Evolutionary conservation across 2,888 invertebrate species (phyloP).

Genomic region (Apantesis nais): DNA sequence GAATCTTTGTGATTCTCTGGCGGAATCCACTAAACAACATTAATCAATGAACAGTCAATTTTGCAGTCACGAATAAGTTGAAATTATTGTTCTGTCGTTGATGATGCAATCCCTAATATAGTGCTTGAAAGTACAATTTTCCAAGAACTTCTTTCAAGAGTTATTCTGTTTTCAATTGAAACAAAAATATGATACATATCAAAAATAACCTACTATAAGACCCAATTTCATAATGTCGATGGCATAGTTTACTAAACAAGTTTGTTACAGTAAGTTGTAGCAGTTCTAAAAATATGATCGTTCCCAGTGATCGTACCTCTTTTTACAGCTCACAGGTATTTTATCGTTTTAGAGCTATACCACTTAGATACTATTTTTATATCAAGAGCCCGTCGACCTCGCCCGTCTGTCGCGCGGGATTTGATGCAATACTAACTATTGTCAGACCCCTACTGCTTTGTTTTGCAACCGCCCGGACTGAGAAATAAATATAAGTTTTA

Average conservation of each 20-base stretch:
- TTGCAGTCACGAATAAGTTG: constrained; percentile 64
- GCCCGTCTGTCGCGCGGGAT: constrained; percentile 59
- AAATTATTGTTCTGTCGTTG: constrained; percentile 50
- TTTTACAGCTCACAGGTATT: constrained; percentile 41
- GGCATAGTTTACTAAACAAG: constrained; percentile 34
- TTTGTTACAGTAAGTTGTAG: constrained; percentile 33
- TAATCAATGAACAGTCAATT: constrained; percentile 58
- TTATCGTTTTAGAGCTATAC: constrained; percentile 50
- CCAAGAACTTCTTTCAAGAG: constrained; percentile 13
- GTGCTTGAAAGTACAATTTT: constrained; percentile 13
- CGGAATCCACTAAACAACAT: constrained; percentile 56
- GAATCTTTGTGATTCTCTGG: constrained; percentile 48
- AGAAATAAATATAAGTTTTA: constrained; percentile 54
- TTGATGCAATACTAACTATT: constrained; percentile 67
- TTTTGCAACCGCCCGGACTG: constrained; percentile 55
- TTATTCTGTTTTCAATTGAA: constrained; percentile 16
- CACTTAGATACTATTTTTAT: constrained; percentile 52
- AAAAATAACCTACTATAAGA: constrained; percentile 27
- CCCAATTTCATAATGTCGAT: constrained; percentile 22
- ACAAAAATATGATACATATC: constrained; percentile 26
- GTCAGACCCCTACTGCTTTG: constrained; percentile 59
- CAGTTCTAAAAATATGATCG: constrained; percentile 45
- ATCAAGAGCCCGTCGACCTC: constrained; percentile 63
- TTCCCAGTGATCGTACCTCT: constrained; percentile 34
- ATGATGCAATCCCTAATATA: constrained; percentile 38